Evolutionary conservation across 2,113 vertebrate species (phyloP), one percentile per base, ranked within the genome.

Genomic region (Pimephales promelas): DNA sequence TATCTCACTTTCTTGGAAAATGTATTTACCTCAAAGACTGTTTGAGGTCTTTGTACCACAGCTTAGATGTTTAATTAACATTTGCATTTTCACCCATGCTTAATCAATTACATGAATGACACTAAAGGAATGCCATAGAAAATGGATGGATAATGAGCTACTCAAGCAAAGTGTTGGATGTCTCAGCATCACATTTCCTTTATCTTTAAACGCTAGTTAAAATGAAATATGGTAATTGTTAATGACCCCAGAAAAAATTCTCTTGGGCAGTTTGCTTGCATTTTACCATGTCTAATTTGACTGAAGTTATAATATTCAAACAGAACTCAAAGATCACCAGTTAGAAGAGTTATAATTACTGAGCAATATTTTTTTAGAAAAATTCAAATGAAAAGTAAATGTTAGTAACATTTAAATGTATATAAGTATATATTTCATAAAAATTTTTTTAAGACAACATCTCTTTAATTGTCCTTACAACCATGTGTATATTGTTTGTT

Each of bases 21-120:
- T 31, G 70, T 54, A 81, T 81, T 70, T 56, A 80, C 43, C 10
- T 16, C 61, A 36, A 34, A 34, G 20, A 54, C 20, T 66, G 26
- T 68, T 45, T 49, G 61, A 14, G 61, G 26, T 52, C 43, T 81
- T 81, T 68, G 79, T 68, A 64, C 26, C 31, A 75, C 13, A 18
- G 57, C 73, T 62, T 75, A 36, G 82, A 47, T 75, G 43, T 75
- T 76, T 77, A 75, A 61, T 83, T 75, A 83, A 52, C 57, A 66
- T 83, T 54, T 56, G 31, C 26, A 54, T 64, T 54, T 40, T 77
- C 22, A 83, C 4, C 57, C 73, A 18, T 66, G 45, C 4, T 40
- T 76, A 57, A 64, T 83, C 45, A 52, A 59, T 75, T 75, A 52
- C 5, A 47, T 64, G 9, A 13, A 64, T 47, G 28, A 57, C 36